These are phyloP conservation scores for Andrena chrysosceles DNA, from an alignment of 2,888 invertebrate genomes.

Conservation along the genomic window DNA sequence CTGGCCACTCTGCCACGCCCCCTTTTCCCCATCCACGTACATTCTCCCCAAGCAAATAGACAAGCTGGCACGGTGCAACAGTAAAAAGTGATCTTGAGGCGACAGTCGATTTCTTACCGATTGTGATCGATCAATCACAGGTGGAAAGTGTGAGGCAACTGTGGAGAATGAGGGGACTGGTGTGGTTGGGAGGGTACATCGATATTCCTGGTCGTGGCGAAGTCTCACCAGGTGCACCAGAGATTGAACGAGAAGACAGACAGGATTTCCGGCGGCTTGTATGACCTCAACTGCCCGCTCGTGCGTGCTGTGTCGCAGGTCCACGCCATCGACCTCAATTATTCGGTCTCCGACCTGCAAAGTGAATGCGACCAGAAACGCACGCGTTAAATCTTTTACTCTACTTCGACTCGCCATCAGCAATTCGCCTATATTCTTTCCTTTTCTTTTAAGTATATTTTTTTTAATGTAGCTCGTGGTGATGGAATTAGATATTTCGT, in stretches of 20 bases:
- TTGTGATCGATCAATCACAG: not conserved
- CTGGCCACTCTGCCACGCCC: too few species aligned
- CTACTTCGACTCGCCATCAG: not conserved
- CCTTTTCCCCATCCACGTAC: too few species aligned
- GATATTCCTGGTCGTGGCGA: constrained; percentile 65
- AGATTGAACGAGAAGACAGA: constrained; percentile 95
- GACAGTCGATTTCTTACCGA: constrained; percentile 8
- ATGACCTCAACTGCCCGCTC: constrained; percentile 98
- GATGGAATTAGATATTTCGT: too few species aligned
- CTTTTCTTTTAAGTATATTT: not conserved
- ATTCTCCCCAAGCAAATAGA: not conserved
- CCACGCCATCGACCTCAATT: constrained; percentile 95
- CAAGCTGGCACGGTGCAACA: not conserved
- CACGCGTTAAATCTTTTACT: constrained; percentile 24
- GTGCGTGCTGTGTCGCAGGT: constrained; percentile 95
- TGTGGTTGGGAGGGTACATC: constrained; percentile 44
- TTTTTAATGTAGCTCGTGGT: too few species aligned
- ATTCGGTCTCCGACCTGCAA: constrained; percentile 94
- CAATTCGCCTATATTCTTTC: not conserved
- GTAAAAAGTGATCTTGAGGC: not conserved
- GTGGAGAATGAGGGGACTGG: not conserved
- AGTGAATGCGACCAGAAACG: constrained; percentile 41
- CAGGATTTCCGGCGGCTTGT: constrained; percentile 94
- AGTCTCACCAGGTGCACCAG: constrained; percentile 90
- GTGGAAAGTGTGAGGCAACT: not conserved